Evolutionary conservation across 1,140 invertebrate genomes (phyloP).

Genomic region (Dinothrombium tinctorium): DNA sequence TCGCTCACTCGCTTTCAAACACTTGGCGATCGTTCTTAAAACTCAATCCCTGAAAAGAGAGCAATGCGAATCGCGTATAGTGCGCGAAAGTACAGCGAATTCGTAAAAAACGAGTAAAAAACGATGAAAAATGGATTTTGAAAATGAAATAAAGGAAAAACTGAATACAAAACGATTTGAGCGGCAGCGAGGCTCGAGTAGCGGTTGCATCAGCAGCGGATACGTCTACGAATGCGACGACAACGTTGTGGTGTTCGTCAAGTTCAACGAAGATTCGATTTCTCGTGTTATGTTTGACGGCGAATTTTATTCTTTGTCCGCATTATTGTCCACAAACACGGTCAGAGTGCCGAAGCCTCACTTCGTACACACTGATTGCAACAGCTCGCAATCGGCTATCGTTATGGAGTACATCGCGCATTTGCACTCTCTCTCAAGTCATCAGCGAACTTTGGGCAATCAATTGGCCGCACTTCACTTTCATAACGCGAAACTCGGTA

Average conservation of each 20-base stretch:
- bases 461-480: constrained; percentile 23
- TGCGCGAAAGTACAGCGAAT: too few species aligned
- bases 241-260: constrained; percentile 26
- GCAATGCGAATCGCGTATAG: too few species aligned
- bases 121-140: too few species aligned
- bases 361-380: constrained; percentile 19
- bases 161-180: too few species aligned
- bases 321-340: constrained; percentile 24
- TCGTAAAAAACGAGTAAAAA: too few species aligned
- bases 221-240: constrained; percentile 25
- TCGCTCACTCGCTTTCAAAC: too few species aligned
- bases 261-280: constrained; percentile 23
- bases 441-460: constrained; percentile 24
- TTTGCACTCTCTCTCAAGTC: constrained; percentile 21
- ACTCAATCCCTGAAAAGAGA: too few species aligned
- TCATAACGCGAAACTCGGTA: constrained; percentile 8
- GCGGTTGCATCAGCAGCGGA: constrained; percentile 15
- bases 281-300: constrained; percentile 32
- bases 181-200: too few species aligned
- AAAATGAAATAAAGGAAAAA: too few species aligned
- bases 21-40: too few species aligned
- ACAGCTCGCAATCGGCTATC: constrained; percentile 17
- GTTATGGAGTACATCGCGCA: constrained; percentile 30
- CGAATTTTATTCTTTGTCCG: constrained; percentile 28
- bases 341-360: constrained; percentile 29